A percentile compares a stretch with the other conserved stretches of the same genome.
Conservation (phyloP, 2,113 vertebrate genomes). For the Puffinus mauretanicus region DNA sequence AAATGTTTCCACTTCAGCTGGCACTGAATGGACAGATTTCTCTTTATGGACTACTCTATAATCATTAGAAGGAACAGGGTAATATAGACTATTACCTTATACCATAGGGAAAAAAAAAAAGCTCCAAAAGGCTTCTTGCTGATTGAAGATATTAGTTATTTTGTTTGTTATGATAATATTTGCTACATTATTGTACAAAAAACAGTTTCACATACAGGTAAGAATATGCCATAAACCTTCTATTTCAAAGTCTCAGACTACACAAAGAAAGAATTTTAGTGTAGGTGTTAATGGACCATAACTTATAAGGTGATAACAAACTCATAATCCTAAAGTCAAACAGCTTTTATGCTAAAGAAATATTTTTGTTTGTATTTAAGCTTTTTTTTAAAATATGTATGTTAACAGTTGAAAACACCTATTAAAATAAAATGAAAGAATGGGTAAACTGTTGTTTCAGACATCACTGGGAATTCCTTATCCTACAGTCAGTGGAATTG, state of each 20-base stretch:
- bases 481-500: not conserved
- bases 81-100: not conserved
- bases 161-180: not conserved
- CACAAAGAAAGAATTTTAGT: not conserved
- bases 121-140: not conserved
- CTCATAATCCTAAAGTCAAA: not conserved
- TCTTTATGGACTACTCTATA: slow-evolving; percentile 9
- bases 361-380: not conserved
- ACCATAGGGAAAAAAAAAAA: not conserved
- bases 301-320: not conserved
- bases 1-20: slow-evolving; percentile 39
- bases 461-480: not conserved
- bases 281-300: not conserved
- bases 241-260: not conserved
- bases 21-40: slow-evolving; percentile 9
- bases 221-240: not conserved
- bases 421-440: not conserved
- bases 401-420: not conserved
- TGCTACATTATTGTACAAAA: not conserved
- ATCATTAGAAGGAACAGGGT: not conserved
- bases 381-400: not conserved
- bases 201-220: not conserved
- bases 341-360: not conserved
- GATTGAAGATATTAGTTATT: not conserved
- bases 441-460: not conserved